phyloP scores from a whole-genome alignment of 1,140 invertebrate species.

The Heliconius congener region DNA sequence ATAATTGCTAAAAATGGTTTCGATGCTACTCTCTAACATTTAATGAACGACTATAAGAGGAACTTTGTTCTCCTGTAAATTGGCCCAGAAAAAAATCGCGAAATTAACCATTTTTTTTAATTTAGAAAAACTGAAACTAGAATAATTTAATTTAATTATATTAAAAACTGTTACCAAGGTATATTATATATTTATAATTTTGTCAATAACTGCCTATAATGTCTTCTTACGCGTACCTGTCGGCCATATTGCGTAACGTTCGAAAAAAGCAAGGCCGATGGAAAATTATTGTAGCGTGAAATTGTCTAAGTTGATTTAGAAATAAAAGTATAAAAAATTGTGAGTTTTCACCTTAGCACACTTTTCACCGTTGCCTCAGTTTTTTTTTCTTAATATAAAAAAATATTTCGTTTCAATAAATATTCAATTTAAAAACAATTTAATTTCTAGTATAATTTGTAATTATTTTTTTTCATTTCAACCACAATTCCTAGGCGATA shows the following conservation, averaged over 20 bases:
- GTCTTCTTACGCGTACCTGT: constrained; percentile 33
- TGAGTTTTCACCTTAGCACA: constrained; percentile 20
- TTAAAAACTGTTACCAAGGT: background rate
- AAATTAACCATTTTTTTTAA: too few relatives aligned
- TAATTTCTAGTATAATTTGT: background rate
- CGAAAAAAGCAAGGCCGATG: constrained; percentile 48
- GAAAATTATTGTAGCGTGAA: constrained; percentile 53
- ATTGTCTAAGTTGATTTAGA: constrained; percentile 49
- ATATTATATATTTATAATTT: background rate
- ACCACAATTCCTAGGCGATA: background rate
- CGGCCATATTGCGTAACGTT: constrained; percentile 27
- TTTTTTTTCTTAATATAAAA: too few relatives aligned
- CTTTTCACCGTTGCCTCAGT: background rate
- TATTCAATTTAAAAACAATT: too few relatives aligned
- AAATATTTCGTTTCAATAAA: too few relatives aligned
- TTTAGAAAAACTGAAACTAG: background rate
- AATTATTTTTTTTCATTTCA: background rate
- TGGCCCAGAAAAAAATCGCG: too few relatives aligned
- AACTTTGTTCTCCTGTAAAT: too few relatives aligned
- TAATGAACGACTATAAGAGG: too few relatives aligned
- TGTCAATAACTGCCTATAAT: background rate
- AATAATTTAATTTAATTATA: background rate
- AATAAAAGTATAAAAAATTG: constrained; percentile 41
- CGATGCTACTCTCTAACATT: too few relatives aligned
- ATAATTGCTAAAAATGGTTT: too few relatives aligned